phyloP scores from a whole-genome alignment of 2,113 vertebrate genomes.

The Micromys minutus region DNA sequence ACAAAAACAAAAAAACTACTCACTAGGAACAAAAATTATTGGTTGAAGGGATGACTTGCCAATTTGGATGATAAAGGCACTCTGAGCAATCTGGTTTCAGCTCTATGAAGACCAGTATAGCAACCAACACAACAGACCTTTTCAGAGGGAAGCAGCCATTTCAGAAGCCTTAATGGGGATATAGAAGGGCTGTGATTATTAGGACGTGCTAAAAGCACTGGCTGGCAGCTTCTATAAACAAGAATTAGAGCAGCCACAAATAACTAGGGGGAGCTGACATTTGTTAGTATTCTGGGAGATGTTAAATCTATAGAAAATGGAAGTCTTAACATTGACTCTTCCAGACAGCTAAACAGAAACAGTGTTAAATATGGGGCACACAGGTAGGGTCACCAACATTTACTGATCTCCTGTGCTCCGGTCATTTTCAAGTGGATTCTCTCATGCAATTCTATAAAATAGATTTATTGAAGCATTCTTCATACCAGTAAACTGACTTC shows the following conservation, averaged over 20 bases:
- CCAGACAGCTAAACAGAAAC: neutral
- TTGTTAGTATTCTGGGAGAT: conserved; percentile 64
- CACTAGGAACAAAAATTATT: neutral
- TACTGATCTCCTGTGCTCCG: neutral
- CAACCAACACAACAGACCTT: neutral
- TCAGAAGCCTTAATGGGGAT: conserved; percentile 16
- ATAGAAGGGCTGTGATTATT: conserved; percentile 38
- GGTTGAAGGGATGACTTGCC: neutral
- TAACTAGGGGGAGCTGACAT: conserved; percentile 34
- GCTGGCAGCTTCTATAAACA: conserved; percentile 70
- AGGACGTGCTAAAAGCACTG: conserved; percentile 67
- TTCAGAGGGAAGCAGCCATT: neutral
- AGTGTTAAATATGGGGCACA: neutral
- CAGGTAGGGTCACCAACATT: neutral
- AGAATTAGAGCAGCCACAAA: conserved; percentile 65
- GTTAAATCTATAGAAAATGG: conserved; percentile 64
- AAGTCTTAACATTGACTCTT: conserved; percentile 26
- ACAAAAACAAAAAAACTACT: neutral
- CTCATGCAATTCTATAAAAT: neutral
- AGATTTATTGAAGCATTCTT: conserved; percentile 24
- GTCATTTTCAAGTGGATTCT: neutral
- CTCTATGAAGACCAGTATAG: neutral
- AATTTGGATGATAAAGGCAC: neutral
- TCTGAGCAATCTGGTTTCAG: neutral
- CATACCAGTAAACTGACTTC: neutral